Base-by-base conservation (phyloP, 2,113 vertebrate species). In the Grallaria varia region DNA sequence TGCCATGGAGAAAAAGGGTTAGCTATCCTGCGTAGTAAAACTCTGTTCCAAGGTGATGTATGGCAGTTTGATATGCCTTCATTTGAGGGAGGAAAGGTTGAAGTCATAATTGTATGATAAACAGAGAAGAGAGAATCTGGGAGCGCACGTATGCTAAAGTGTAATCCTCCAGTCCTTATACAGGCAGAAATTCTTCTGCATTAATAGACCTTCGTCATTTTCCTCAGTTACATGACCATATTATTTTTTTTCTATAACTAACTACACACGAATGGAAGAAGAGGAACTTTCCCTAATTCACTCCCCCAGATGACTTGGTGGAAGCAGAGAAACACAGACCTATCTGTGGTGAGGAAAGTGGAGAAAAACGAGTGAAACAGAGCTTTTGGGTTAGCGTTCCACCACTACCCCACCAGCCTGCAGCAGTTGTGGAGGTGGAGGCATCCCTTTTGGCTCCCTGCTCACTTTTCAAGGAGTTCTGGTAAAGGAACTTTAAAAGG, bases 101-200 rank as follows among this genome's bases (percentile, higher is more conserved):
- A 96, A 93, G 87, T 95, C 92, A 90, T 95, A 91, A 94, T 91
- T 95, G 60, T 47, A 72, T 53, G 83, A 96, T 84, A 92, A 96
- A 94, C 35, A 88, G 63, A 64, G 74, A 89, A 78, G 67, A 93
- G 55, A 92, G 64, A 52, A 86, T 84, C 77, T 24, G 47, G 56
- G 64, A 76, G 56, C 52, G 17, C 64, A 56, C 0, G 0, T 85
- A 90, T 13, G 8, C 83, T 96, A 90, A 84, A 94, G 11, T 8
- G 35, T 91, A 44, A 52, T 86, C 31, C 9, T 90, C 55, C 59
- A 77, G 35, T 88, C 87, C 87, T 96, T 93, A 80, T 88, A 91
- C 39, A 90, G 90, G 55, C 88, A 94, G 90, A 94, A 93, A 23
- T 60, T 93, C 59, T 86, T 87, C 72, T 74, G 47, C 23, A 58